These are phyloP conservation scores for Anomalospiza imberbis DNA, from an alignment of 2,797 vertebrate genomes.

Conservation along the genomic window DNA sequence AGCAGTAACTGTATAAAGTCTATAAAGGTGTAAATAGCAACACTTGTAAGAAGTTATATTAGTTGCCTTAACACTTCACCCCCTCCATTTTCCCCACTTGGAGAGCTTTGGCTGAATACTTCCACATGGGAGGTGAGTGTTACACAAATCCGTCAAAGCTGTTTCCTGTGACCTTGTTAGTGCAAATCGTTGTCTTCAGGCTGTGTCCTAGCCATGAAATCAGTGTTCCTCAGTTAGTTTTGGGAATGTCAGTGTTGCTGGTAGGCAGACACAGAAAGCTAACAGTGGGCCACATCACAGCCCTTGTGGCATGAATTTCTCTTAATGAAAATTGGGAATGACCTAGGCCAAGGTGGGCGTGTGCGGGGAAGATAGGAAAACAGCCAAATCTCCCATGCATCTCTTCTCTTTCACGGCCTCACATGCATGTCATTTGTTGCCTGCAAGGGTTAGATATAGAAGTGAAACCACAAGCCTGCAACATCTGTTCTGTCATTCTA, in stretches of 20 bases:
- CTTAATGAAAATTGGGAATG: background rate
- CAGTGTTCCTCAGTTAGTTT: background rate
- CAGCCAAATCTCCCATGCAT: background rate
- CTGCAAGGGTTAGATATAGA: background rate
- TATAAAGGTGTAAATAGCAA: conserved; percentile 16
- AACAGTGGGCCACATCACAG: background rate
- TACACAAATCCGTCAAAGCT: background rate
- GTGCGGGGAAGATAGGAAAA: background rate
- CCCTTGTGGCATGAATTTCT: background rate
- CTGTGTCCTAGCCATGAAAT: background rate
- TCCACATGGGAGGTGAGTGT: background rate
- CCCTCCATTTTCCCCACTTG: background rate
- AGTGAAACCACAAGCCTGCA: background rate
- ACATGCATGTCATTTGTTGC: accelerated
- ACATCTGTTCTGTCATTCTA: conserved; percentile 11
- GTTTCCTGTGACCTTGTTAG: background rate
- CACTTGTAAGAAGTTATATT: background rate
- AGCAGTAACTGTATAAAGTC: background rate
- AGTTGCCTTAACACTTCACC: background rate
- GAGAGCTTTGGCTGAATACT: background rate
- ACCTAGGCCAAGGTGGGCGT: accelerated
- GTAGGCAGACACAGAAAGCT: background rate
- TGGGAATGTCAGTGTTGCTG: background rate
- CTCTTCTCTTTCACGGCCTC: background rate
- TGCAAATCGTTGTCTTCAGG: background rate